These are phyloP conservation scores for Eumeta japonica DNA, from an alignment of 1,140 invertebrate genomes.

Conservation along the genomic window DNA sequence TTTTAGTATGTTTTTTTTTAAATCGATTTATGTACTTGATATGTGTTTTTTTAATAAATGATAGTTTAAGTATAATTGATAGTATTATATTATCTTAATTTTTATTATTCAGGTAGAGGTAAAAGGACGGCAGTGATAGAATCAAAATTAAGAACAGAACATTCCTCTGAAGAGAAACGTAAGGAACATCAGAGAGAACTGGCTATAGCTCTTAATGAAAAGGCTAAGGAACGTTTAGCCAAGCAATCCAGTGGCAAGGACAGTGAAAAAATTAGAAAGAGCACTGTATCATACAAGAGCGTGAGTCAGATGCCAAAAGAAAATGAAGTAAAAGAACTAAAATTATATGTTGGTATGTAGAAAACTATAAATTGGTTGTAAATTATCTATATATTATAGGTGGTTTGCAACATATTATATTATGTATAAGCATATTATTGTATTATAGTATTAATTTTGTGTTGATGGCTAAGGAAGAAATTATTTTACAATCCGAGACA, in stretches of 20 bases:
- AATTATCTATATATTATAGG: too few relatives aligned
- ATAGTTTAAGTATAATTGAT: too few relatives aligned
- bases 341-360: conserved; percentile 86
- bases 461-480: too few relatives aligned
- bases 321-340: conserved; percentile 88
- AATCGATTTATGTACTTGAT: too few relatives aligned
- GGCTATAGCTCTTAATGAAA: conserved; percentile 85
- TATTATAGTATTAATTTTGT: too few relatives aligned
- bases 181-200: conserved; percentile 96
- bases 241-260: conserved; percentile 83
- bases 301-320: conserved; percentile 90
- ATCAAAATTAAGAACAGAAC: conserved; percentile 92
- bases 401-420: too few relatives aligned
- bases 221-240: conserved; percentile 87
- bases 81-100: too few relatives aligned
- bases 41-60: too few relatives aligned
- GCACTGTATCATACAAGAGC: conserved; percentile 93
- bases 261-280: conserved; percentile 89
- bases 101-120: conserved; percentile 73
- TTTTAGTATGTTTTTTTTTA: conserved; percentile 5
- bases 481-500: too few relatives aligned
- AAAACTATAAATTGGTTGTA: not conserved
- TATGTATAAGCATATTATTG: too few relatives aligned
- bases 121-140: conserved; percentile 93
- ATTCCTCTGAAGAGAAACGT: conserved; percentile 94